These are phyloP conservation scores for Xenentodon cancila DNA, from an alignment of 2,797 vertebrate species.

Conservation along the genomic window DNA sequence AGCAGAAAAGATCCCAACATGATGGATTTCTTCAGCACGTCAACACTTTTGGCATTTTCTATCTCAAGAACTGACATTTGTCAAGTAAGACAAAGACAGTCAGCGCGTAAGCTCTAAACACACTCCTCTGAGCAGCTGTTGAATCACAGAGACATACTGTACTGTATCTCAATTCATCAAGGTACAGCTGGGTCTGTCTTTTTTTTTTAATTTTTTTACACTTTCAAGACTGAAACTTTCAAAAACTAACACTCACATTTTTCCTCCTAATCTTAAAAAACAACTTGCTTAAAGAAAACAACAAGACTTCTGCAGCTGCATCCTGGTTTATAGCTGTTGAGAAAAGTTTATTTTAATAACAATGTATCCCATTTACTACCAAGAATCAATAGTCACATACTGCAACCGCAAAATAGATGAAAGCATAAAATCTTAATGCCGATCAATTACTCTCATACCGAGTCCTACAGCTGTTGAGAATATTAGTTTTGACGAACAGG, in stretches of 20 bases:
- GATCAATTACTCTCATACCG: constrained; percentile 39
- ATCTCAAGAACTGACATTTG: constrained; percentile 37
- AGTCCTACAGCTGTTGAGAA: constrained; percentile 62
- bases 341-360: constrained; percentile 10
- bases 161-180: constrained; percentile 43
- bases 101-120: constrained; percentile 30
- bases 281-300: neutral
- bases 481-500: constrained; percentile 51
- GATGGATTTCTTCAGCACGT: constrained; percentile 36
- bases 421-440: constrained; percentile 35
- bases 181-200: constrained; percentile 38
- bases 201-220: neutral
- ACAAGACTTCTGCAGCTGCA: constrained; percentile 35
- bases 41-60: constrained; percentile 51
- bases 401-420: constrained; percentile 42
- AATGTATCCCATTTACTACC: constrained; percentile 27
- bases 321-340: constrained; percentile 19
- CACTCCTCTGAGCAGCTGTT: constrained; percentile 72
- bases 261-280: constrained; percentile 8
- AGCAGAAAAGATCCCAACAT: constrained; percentile 20
- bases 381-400: constrained; percentile 43
- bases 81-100: constrained; percentile 23
- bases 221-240: constrained; percentile 26
- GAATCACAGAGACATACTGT: constrained; percentile 57
- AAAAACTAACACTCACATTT: constrained; percentile 21